Evolutionary conservation across 2,888 invertebrate species (phyloP).

Genomic region (Aleiodes alternator): DNA sequence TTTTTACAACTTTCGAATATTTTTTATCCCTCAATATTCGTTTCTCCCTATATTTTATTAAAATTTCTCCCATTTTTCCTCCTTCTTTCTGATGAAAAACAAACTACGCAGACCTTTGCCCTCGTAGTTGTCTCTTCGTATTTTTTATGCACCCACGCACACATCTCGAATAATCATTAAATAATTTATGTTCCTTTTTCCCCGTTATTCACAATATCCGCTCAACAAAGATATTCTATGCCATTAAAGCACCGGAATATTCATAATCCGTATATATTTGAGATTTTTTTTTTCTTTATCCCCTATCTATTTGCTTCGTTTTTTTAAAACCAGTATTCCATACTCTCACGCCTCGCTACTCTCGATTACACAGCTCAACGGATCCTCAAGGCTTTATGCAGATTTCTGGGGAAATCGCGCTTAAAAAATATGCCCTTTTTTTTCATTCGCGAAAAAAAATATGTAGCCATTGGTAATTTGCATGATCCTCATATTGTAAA

Average conservation of each 20-base stretch:
- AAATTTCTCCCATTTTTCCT: slow-evolving; percentile 1
- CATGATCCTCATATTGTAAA: too few relatives aligned
- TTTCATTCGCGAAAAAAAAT: too few relatives aligned
- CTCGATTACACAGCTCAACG: slow-evolving; percentile 42
- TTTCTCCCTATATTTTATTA: slow-evolving; percentile 6
- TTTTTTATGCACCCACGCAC: slow-evolving; percentile 43
- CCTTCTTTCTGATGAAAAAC: slow-evolving; percentile 20
- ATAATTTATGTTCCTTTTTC: slow-evolving; percentile 39
- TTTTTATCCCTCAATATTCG: slow-evolving; percentile 13
- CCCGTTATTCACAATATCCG: slow-evolving; percentile 9
- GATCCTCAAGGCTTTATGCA: slow-evolving; percentile 44
- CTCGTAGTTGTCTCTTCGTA: slow-evolving; percentile 19
- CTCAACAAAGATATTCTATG: slow-evolving; percentile 38
- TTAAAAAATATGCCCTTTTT: slow-evolving; percentile 17
- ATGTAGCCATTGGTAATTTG: too few relatives aligned
- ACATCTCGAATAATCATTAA: slow-evolving; percentile 42
- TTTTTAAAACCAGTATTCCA: slow-evolving; percentile 38
- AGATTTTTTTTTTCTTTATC: slow-evolving; percentile 17
- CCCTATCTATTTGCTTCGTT: slow-evolving; percentile 14
- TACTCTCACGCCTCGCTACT: slow-evolving; percentile 42
- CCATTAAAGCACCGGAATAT: slow-evolving; percentile 53
- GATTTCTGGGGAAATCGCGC: slow-evolving; percentile 42
- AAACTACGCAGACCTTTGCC: neutral
- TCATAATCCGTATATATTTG: slow-evolving; percentile 47
- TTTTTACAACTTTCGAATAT: neutral